Evolutionary conservation across 2,797 vertebrate species (phyloP), one percentile per base, ranked within the genome.

Genomic region (Glossophaga mutica): DNA sequence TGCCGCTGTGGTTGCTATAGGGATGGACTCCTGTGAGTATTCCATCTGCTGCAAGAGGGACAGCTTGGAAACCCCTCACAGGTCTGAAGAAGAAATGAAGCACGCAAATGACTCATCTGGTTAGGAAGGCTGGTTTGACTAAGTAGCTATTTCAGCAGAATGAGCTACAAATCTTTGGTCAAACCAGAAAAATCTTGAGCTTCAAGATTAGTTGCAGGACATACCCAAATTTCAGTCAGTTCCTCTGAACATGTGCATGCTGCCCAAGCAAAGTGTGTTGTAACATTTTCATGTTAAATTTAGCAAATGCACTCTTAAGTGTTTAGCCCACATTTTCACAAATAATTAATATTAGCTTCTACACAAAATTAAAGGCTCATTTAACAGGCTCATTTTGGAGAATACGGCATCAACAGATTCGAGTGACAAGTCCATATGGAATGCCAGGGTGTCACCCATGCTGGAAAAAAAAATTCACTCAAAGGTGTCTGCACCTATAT

Each of bases 41-140:
- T 97, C 97, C 97, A 98, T 98, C 97, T 98, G 98, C 96, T 94
- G n/a, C 96, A 96, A 96, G 93, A 95, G 95, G 97, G 94, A 97
- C 95, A 96, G 97, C 87, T 96, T 91, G 91, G 95, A 96, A 98
- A 94, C 90, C 89, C 91, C 94, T 97, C 0, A 1, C 57, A 96
- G 95, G 82, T 96, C 37, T 97, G 65, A 84, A 96, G 97, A 96
- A 96, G 95, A 93, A 73, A 94, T 90, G 90, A 97, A 96, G 96
- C 95, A 94, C 96, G 93, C 73, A 95, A 96, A 96, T 92, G 71
- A 94, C 87, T 98, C 95, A 37, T 98, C 95, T 96, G 68, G 55
- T 96, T 91, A 68, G 70, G 74, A 97, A 95, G 90, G 76, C 82
- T 74, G 84, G 42, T 90, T 95, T 94, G 91, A 95, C 94, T 81